Evolutionary conservation across 2,888 invertebrate species (phyloP), one percentile per base, ranked within the genome.

Genomic region (Limulus polyphemus): DNA sequence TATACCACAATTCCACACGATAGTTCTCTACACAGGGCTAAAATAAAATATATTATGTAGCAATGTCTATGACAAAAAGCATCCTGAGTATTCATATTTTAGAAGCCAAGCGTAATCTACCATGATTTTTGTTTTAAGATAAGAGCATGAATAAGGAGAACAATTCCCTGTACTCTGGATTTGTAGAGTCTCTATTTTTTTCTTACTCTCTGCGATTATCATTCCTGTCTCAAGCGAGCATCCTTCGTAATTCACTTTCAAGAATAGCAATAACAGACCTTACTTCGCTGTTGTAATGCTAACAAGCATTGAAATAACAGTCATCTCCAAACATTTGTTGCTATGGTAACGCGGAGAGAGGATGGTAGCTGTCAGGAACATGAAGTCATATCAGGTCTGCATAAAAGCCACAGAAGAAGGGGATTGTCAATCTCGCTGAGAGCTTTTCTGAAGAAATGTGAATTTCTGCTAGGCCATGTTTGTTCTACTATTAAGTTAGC

Each of bases 301-400:
- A 55, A 55, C 55, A 55, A 55, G 55, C 55, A 55, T 55, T 55
- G 55, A 55, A 55, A 55, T 55, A 55, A 55, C 55, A 55, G 55
- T 55, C 55, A 55, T 55, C 55, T 55, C 55, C 55, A n/a, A 55
- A 46, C 55, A 55, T 46, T 46, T 17, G 55, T 55, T 55, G 32
- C 55, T 46, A 55, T 55, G 17, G 46, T 46, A 46, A 55, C 55
- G 7, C 46, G 55, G 32, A 55, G 16, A 46, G 55, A 46, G 32
- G 32, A 46, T 55, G 16, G n/a, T 55, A 55, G 32, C 55, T 55
- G 55, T 46, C 55, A 55, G n/a, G 55, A 55, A 55, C 55, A 55
- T 55, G 55, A 55, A 14, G 32, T 55, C 55, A 14, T 55, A 55
- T 55, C 55, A 55, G 46, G 32, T 55, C 55, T 55, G 55, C 55